Evolutionary conservation across 2,113 vertebrate genomes (phyloP), one percentile per base, ranked within the genome.

Genomic region (Stigmatopora argus): DNA sequence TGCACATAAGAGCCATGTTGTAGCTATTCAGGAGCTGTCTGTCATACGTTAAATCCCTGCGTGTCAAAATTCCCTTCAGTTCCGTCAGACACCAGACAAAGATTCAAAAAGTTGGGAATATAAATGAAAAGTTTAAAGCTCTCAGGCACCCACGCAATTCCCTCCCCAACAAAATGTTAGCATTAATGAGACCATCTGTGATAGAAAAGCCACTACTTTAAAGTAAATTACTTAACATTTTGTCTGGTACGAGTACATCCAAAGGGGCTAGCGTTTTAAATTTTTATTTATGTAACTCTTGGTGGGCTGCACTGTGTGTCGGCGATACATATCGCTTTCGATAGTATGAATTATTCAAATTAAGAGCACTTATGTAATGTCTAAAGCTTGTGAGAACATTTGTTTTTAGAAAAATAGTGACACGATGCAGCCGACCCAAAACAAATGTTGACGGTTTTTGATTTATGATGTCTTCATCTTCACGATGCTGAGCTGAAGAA

Each of bases 101-200:
- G 34, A 44, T 44, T 14, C n/a, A 21, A 61, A 60, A 34, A 7
- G 38, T 61, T 61, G 13, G 23, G 15, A 31, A 14, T 56, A 31
- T 44, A 21, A 45, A 19, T 61, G 11, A 21, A 1, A 18, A 61
- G 35, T 61, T 61, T 61, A 10, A 61, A n/a, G 2, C 57, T 59
- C 58, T 61, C 19, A 21, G 6, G 38, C 58, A n/a, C 58, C 58
- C 58, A 61, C 58, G 14, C n/a, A 3, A 21, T 59, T 59, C n/a
- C 19, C 14, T 44, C 38, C 9, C 35, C 14, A 19, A 35, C n/a
- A 60, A 60, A 41, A 11, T 21, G 34, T 56, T 17, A 21, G 19
- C n/a, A 44, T 13, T 59, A 41, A 59, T n/a, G 35, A 59, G 31
- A 38, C 57, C 57, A 59, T n/a, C 57, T 44, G 58, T 60, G 58